Base-by-base conservation (phyloP, 2,888 invertebrate species). In the Oscheius sp. region DNA sequence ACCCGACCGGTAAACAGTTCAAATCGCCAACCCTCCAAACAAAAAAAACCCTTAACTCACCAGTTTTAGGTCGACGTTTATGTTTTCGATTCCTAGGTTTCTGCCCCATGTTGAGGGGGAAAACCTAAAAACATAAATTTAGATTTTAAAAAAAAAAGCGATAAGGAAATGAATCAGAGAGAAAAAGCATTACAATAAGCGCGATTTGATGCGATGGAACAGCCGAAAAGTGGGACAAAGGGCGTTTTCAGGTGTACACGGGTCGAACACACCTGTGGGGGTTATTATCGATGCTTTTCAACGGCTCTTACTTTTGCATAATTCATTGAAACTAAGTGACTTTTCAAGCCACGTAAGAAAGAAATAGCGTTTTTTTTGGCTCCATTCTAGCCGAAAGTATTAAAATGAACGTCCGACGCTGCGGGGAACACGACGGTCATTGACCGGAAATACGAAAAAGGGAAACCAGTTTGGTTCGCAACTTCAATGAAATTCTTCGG, bases 1-100 rank as follows among this genome's bases (percentile, higher is more conserved):
- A n/a, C n/a, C n/a, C n/a, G n/a, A n/a, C n/a, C n/a, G n/a, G n/a
- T n/a, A n/a, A n/a, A n/a, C n/a, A n/a, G n/a, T n/a, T n/a, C n/a
- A n/a, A 41, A 41, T 20, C n/a, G n/a, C 3, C 8, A 41, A 41
- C 44, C 9, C 8, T n/a, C n/a, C n/a, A n/a, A n/a, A 54, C 14
- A 54, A 33, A 57, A 57, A 33, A 57, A 20, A 38, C 1, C 14
- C 2, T 17, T 22, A 38, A 38, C 17, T 57, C 9, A 41, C 57
- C 41, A 26, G 24, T 26, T 54, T 28, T 33, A 33, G 17, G n/a
- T 38, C 38, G 12, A 24, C 47, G 28, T 36, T 49, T 62, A 62
- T 62, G 30, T 49, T 47, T 62, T 47, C 62, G 45, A 32, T 62
- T 45, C 62, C 62, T 62, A 32, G 62, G 62, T 24, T 62, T 62